Conservation (phyloP, 2,888 invertebrate species). For the Steinernema carpocapsae region DNA sequence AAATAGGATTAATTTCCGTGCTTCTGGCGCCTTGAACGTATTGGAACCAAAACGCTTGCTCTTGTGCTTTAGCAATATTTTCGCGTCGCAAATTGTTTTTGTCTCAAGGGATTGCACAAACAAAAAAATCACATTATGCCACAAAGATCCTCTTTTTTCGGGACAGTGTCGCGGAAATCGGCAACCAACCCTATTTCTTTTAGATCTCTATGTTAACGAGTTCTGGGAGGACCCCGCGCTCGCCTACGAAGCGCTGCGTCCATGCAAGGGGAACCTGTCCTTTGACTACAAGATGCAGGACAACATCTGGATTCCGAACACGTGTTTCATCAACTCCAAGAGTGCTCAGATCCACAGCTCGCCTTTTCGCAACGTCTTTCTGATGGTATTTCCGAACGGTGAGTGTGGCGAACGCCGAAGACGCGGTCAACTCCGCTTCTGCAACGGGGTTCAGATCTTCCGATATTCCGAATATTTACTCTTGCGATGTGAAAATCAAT, state of each 20-base stretch:
- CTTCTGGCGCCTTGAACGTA: not conserved
- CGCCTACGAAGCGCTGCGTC: conserved; percentile 64
- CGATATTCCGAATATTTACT: conserved; percentile 28
- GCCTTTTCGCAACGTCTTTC: conserved; percentile 68
- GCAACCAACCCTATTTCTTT: conserved; percentile 36
- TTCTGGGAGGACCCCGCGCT: conserved; percentile 68
- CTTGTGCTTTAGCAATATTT: not conserved
- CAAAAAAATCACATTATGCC: conserved; percentile 20
- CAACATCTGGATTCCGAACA: conserved; percentile 66
- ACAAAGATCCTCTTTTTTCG: not conserved
- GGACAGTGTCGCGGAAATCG: not conserved
- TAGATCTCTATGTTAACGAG: conserved; percentile 69
- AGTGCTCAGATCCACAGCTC: conserved; percentile 66
- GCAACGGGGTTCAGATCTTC: not conserved
- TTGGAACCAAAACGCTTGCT: conserved; percentile 17
- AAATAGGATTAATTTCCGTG: conserved; percentile 5
- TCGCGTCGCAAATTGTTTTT: conserved; percentile 34
- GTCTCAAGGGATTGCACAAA: conserved; percentile 12
- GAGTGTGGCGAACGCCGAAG: conserved; percentile 15
- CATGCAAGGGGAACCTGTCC: conserved; percentile 67
- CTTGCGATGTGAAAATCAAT: conserved; percentile 34
- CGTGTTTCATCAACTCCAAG: conserved; percentile 68
- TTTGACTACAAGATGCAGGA: conserved; percentile 66
- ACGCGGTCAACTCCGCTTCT: not conserved
- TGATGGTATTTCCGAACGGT: conserved; percentile 69